Evolutionary conservation across 2,888 invertebrate genomes (phyloP).

Genomic region (Lochmaea capreae): DNA sequence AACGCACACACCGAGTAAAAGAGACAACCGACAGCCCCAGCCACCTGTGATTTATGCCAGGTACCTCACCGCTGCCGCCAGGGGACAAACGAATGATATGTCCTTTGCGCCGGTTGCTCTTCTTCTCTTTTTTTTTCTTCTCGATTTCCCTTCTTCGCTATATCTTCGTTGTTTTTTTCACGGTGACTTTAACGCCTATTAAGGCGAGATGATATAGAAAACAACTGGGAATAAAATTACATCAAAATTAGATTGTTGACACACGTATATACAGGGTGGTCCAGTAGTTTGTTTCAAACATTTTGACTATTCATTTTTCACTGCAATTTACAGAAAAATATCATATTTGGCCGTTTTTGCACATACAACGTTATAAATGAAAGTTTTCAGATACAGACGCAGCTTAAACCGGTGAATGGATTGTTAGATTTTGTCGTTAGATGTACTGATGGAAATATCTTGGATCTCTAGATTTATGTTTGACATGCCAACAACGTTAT

Average conservation of each 20-base stretch:
- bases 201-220: conserved; percentile 2
- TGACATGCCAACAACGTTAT: no score
- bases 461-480: no score
- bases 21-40: conserved; percentile 31
- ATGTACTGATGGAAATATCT: no score
- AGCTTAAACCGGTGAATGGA: no score
- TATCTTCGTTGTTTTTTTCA: not conserved
- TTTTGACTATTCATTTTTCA: not conserved
- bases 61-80: conserved; percentile 12
- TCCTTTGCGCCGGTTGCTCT: conserved; percentile 18
- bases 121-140: not conserved
- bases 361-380: no score
- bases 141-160: conserved; percentile 1
- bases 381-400: not conserved
- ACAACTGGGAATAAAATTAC: conserved; percentile 3
- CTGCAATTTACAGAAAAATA: no score
- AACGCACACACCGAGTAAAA: conserved; percentile 25
- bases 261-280: no score
- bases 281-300: no score
- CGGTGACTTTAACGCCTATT: conserved; percentile 6
- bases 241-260: not conserved
- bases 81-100: conserved; percentile 21
- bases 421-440: no score
- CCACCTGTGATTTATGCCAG: conserved; percentile 27
- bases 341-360: no score